A percentile compares a stretch with the other conserved stretches of the same genome.
phyloP scores from a whole-genome alignment of 2,797 vertebrate genomes.

The Antrozous pallidus region DNA sequence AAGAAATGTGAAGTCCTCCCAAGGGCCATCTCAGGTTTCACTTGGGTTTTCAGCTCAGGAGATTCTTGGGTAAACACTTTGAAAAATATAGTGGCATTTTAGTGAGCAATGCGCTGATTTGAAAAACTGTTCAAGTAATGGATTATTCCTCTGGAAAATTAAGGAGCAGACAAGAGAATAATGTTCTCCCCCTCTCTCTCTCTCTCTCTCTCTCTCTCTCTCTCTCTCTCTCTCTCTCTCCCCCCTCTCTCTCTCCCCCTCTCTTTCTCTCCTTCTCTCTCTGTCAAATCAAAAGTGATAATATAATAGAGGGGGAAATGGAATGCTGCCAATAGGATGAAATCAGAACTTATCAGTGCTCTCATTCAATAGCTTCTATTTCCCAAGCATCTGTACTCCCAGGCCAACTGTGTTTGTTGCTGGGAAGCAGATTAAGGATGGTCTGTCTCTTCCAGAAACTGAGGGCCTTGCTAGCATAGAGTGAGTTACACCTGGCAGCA shows the following conservation, averaged over 20 bases:
- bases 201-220: not conserved
- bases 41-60: not conserved
- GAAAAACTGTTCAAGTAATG: not conserved
- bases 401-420: not conserved
- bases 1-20: not conserved
- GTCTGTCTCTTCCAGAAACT: not conserved
- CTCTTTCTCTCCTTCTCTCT: not conserved
- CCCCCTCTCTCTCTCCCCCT: fast-evolving
- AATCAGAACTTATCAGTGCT: not conserved
- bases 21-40: not conserved
- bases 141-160: not conserved
- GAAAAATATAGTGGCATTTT: not conserved
- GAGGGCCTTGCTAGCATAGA: not conserved
- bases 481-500: fast-evolving
- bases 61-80: not conserved
- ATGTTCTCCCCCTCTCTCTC: not conserved
- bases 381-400: not conserved
- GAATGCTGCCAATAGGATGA: not conserved
- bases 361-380: not conserved
- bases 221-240: not conserved
- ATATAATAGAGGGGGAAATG: not conserved
- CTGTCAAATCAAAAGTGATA: not conserved
- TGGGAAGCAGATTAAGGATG: not conserved
- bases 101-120: not conserved
- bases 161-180: not conserved